Percentiles rank a stretch among this genome's conserved stretches.
phyloP scores from a whole-genome alignment of 1,140 invertebrate species.

The Fopius arisanus region DNA sequence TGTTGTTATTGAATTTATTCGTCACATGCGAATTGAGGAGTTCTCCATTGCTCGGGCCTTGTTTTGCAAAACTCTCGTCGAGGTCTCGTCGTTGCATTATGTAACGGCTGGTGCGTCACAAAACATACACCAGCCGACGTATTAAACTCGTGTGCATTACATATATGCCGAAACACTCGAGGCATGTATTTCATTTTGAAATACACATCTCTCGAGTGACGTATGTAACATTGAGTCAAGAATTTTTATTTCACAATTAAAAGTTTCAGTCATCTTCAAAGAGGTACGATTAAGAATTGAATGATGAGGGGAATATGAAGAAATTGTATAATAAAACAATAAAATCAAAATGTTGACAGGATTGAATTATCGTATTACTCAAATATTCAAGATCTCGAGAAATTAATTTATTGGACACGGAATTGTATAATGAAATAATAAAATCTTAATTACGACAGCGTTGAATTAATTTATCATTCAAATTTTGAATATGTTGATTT shows the following conservation, averaged over 20 bases:
- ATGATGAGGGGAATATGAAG: not conserved
- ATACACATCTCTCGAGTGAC: not conserved
- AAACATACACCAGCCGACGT: not conserved
- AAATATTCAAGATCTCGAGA: no score
- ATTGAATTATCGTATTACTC: no score
- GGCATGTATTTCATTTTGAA: constrained; percentile 3
- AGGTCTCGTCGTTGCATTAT: constrained; percentile 12
- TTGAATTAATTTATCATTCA: no score
- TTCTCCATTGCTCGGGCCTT: not conserved
- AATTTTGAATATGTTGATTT: no score
- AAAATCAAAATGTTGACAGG: not conserved
- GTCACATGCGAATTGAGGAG: not conserved
- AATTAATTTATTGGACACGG: no score
- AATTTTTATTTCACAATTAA: not conserved
- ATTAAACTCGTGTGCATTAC: not conserved
- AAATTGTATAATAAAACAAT: no score
- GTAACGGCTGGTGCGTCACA: constrained; percentile 4
- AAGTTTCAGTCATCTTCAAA: no score
- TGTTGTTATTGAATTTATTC: no score
- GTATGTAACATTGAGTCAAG: not conserved
- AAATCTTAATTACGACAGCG: no score
- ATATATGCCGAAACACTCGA: not conserved
- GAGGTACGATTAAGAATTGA: not conserved
- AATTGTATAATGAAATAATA: no score
- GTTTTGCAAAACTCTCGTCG: constrained; percentile 12